A percentile compares a stretch with the other conserved stretches of the same genome.
Conservation (phyloP, 1,140 invertebrate genomes). For the Trialeurodes vaporariorum region DNA sequence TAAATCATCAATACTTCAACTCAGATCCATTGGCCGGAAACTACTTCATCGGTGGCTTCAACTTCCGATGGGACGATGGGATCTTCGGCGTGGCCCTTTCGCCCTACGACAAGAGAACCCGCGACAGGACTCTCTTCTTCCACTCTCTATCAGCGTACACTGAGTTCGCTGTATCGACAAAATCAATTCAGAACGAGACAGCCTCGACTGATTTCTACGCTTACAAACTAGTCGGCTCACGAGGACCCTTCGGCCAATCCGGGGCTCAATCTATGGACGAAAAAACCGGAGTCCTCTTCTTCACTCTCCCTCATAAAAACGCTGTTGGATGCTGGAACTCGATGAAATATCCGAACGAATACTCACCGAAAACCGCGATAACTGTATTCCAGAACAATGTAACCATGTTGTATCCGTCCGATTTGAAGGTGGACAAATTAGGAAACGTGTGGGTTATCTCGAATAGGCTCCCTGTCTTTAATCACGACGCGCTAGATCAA, state of each 20-base stretch:
- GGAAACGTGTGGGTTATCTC: background rate
- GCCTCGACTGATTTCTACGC: constrained; percentile 43
- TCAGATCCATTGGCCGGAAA: constrained; percentile 57
- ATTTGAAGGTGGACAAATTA: background rate
- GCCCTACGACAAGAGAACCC: constrained; percentile 39
- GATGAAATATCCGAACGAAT: constrained; percentile 31
- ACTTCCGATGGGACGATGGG: constrained; percentile 61
- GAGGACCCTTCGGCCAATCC: constrained; percentile 55
- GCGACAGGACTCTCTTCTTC: constrained; percentile 59
- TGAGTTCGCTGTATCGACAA: constrained; percentile 44
- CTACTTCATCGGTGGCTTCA: constrained; percentile 54
- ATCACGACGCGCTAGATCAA: background rate
- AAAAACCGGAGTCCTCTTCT: constrained; percentile 59
- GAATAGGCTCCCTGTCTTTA: background rate
- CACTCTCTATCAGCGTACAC: constrained; percentile 58
- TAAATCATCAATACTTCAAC: constrained; percentile 67
- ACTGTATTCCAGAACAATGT: background rate
- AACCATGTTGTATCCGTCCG: background rate
- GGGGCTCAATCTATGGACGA: constrained; percentile 57
- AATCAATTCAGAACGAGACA: constrained; percentile 51
- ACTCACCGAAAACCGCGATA: background rate
- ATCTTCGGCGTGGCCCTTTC: constrained; percentile 55
- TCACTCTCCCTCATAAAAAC: constrained; percentile 58
- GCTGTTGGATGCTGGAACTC: constrained; percentile 66
- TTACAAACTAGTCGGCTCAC: constrained; percentile 52